phyloP scores from a whole-genome alignment of 2,113 vertebrate genomes.

The Centropristis striata region DNA sequence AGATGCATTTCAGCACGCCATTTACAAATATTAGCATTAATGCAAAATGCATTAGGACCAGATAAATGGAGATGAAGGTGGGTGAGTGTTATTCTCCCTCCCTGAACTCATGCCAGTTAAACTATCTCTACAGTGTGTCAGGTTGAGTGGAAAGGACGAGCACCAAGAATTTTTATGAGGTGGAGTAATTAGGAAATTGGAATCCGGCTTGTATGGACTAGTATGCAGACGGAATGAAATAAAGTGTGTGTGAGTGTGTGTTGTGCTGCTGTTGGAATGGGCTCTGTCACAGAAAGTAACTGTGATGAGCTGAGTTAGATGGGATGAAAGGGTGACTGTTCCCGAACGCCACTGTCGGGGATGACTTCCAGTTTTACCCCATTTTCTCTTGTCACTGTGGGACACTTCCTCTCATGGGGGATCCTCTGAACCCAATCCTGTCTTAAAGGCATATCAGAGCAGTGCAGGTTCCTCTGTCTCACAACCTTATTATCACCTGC shows the following conservation, averaged over 20 bases:
- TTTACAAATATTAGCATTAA: slow-evolving; percentile 83
- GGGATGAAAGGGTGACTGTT: slow-evolving; percentile 27
- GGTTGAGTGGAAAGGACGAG: slow-evolving; percentile 55
- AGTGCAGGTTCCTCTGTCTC: slow-evolving; percentile 30
- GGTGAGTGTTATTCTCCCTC: slow-evolving; percentile 61
- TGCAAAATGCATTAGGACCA: slow-evolving; percentile 72
- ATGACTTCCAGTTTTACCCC: slow-evolving; percentile 42
- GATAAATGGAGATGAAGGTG: slow-evolving; percentile 65
- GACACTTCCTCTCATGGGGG: slow-evolving; percentile 28
- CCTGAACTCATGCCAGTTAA: slow-evolving; percentile 56
- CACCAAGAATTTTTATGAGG: slow-evolving; percentile 50
- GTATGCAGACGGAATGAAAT: slow-evolving; percentile 37
- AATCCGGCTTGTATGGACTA: slow-evolving; percentile 30
- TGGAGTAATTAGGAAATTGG: slow-evolving; percentile 60
- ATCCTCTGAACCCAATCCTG: slow-evolving; percentile 38
- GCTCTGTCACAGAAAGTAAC: slow-evolving; percentile 22
- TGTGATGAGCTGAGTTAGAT: slow-evolving; percentile 10
- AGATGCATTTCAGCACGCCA: slow-evolving; percentile 59
- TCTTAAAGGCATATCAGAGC: slow-evolving; percentile 35
- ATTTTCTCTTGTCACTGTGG: slow-evolving; percentile 19
- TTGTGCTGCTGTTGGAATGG: slow-evolving; percentile 31
- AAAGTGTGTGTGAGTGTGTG: slow-evolving; percentile 14
- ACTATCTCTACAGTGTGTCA: slow-evolving; percentile 47
- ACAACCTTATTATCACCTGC: slow-evolving; percentile 54
- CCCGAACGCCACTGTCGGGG: slow-evolving; percentile 30